Conservation (phyloP, 2,113 vertebrate species). For the Pseudonaja textilis region DNA sequence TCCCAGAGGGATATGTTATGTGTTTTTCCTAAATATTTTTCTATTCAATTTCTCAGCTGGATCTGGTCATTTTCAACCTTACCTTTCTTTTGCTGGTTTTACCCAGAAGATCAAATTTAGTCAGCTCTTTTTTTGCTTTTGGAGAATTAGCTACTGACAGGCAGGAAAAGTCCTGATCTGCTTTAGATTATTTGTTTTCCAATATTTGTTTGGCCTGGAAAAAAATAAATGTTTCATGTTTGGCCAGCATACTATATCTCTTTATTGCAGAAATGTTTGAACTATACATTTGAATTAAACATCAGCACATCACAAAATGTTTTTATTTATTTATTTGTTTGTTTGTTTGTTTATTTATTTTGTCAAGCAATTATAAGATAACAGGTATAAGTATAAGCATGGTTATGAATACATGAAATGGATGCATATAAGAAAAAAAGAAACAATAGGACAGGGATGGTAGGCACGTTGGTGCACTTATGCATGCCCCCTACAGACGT, state of each 20-base stretch:
- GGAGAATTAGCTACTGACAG: neutral
- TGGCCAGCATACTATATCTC: neutral
- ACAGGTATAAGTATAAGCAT: too few species aligned
- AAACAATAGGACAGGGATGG: too few species aligned
- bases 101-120: neutral
- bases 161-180: neutral
- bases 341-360: too few species aligned
- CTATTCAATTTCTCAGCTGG: neutral
- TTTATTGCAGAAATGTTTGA: neutral
- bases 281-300: neutral
- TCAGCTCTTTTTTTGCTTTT: neutral
- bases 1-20: neutral
- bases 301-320: neutral
- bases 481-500: too few species aligned
- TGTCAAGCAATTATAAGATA: too few species aligned
- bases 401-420: too few species aligned
- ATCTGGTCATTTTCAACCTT: neutral
- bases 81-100: neutral
- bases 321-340: too few species aligned
- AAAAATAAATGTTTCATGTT: neutral
- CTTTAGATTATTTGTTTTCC: neutral
- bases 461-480: too few species aligned
- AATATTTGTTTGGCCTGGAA: neutral
- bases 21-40: neutral
- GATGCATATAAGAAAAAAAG: too few species aligned